Evolutionary conservation across 2,113 vertebrate genomes (phyloP).

Genomic region (Tricholaema leucomelas): DNA sequence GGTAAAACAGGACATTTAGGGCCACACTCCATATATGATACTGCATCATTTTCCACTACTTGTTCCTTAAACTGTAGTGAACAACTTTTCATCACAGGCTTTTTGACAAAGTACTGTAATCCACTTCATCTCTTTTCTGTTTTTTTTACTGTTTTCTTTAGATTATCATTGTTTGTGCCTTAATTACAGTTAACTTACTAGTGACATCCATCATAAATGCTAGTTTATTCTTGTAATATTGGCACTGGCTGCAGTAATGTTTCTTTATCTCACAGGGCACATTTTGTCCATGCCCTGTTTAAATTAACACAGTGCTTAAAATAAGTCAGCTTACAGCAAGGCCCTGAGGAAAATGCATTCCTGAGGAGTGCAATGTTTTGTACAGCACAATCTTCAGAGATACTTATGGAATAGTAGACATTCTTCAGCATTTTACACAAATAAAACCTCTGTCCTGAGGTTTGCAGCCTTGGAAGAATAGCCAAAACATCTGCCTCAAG

Average conservation of each 20-base stretch:
- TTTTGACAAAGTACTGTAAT: not conserved
- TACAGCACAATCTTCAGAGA: not conserved
- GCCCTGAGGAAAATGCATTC: not conserved
- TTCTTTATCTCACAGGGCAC: not conserved
- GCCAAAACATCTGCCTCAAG: not conserved
- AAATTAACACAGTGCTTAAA: not conserved
- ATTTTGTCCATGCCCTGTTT: not conserved
- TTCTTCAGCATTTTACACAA: not conserved
- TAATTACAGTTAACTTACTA: not conserved
- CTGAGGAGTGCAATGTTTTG: not conserved
- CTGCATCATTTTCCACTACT: not conserved
- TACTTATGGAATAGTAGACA: not conserved
- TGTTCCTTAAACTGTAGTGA: not conserved
- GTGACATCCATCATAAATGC: not conserved
- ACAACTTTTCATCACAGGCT: not conserved
- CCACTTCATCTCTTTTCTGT: not conserved
- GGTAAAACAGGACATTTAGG: not conserved
- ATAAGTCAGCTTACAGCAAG: not conserved
- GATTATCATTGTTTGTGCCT: not conserved
- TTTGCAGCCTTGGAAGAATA: not conserved
- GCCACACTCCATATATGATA: not conserved
- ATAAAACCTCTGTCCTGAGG: not conserved
- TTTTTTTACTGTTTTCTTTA: not conserved
- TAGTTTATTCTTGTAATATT: not conserved
- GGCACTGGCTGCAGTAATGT: not conserved